These are phyloP conservation scores for Chloroclysta siterata DNA, from an alignment of 2,888 invertebrate species.

Conservation along the genomic window DNA sequence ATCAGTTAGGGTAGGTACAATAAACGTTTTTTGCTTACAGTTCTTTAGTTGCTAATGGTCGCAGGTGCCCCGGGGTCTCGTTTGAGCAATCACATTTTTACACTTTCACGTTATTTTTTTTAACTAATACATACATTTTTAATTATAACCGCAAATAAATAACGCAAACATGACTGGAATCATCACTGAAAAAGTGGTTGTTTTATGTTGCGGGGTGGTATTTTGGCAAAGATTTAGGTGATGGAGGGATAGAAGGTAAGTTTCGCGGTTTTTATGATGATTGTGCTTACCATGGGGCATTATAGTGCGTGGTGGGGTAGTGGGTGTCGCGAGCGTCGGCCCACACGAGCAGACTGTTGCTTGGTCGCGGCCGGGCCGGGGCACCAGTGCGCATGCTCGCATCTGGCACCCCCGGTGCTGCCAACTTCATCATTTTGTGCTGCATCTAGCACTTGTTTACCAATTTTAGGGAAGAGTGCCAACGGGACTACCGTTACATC, in stretches of 20 bases:
- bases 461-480: too few species aligned
- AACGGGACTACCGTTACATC: too few species aligned
- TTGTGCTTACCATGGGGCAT: constrained; percentile 78
- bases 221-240: constrained; percentile 28
- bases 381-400: constrained; percentile 63
- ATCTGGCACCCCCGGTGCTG: constrained; percentile 16
- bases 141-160: constrained; percentile 66
- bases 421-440: constrained; percentile 8
- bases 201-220: constrained; percentile 8
- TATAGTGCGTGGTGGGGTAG: constrained; percentile 63
- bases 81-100: constrained; percentile 40
- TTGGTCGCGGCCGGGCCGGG: constrained; percentile 68
- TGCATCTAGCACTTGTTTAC: constrained; percentile 2
- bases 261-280: constrained; percentile 51
- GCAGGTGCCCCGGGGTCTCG: constrained; percentile 41
- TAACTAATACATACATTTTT: constrained; percentile 42
- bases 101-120: constrained; percentile 41
- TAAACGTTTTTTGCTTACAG: constrained; percentile 50
- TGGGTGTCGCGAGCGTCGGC: constrained; percentile 68
- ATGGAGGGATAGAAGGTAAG: constrained; percentile 37
- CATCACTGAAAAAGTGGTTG: constrained; percentile 67
- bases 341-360: constrained; percentile 83
- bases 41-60: constrained; percentile 58
- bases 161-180: constrained; percentile 61
- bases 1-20: constrained; percentile 20